Conservation (phyloP, 2,888 invertebrate species). For the Arrhopalites spinosus region DNA sequence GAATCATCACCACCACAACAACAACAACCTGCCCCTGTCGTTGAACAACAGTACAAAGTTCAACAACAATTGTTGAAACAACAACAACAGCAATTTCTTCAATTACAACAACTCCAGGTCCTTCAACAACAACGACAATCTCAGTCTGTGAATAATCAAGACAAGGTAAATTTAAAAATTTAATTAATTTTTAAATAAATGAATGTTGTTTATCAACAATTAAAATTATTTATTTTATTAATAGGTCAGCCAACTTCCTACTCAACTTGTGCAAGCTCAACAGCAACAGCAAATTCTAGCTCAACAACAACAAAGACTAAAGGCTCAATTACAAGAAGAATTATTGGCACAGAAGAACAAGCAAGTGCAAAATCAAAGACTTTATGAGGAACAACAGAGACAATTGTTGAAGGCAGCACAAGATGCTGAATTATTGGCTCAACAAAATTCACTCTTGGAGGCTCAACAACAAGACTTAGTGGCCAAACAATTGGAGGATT, state of each 20-base stretch:
- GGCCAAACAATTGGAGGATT: constrained; percentile 10
- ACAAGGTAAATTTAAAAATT: no score
- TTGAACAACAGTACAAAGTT: not conserved
- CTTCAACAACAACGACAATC: constrained; percentile 27
- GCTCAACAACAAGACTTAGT: constrained; percentile 18
- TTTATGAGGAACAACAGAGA: constrained; percentile 26
- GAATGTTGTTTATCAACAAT: no score
- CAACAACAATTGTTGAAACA: constrained; percentile 29
- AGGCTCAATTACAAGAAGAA: constrained; percentile 31
- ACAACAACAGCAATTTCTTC: constrained; percentile 35
- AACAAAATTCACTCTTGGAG: not conserved
- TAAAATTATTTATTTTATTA: no score
- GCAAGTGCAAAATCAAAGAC: constrained; percentile 10
- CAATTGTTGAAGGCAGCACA: constrained; percentile 7
- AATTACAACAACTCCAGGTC: constrained; percentile 26
- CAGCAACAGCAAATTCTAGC: constrained; percentile 29
- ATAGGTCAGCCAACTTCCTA: constrained; percentile 21
- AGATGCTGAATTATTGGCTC: constrained; percentile 5
- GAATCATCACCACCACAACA: not conserved
- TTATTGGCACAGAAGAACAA: constrained; percentile 18
- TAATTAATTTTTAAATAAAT: no score
- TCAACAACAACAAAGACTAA: constrained; percentile 32
- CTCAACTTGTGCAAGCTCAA: constrained; percentile 31
- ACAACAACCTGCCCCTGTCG: no score
- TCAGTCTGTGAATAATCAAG: not conserved